Conservation (phyloP, 2,888 invertebrate genomes). For the Sicus ferrugineus region DNA sequence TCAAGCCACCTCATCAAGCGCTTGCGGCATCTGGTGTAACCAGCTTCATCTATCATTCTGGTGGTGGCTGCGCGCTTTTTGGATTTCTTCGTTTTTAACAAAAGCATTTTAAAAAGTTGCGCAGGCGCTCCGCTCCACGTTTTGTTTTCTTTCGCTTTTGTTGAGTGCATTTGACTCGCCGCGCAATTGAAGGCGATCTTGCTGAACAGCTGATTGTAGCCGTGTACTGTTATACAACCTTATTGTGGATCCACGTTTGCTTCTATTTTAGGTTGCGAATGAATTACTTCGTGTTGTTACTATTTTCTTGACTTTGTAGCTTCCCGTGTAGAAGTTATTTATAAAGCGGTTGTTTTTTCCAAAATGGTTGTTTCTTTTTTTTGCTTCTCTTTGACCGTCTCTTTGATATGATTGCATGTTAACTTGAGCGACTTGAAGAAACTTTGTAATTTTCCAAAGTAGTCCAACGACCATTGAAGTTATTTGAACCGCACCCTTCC, state of each 20-base stretch:
- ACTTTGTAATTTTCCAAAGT: slow-evolving; percentile 6
- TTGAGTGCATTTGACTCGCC: slow-evolving; percentile 11
- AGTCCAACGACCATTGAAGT: slow-evolving; percentile 19
- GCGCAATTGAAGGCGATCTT: slow-evolving; percentile 12
- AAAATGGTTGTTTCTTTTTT: not conserved
- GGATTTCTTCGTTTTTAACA: not conserved
- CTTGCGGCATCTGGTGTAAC: no score
- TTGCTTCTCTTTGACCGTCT: not conserved
- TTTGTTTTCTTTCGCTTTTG: not conserved
- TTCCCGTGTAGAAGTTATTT: slow-evolving; percentile 1
- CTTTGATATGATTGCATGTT: not conserved
- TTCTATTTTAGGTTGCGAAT: not conserved
- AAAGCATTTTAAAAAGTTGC: slow-evolving; percentile 19
- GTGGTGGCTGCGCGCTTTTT: not conserved
- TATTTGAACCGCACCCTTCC: not conserved
- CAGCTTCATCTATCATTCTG: not conserved
- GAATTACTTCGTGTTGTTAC: slow-evolving; percentile 6
- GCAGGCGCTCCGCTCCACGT: slow-evolving; percentile 11
- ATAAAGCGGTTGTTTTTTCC: not conserved
- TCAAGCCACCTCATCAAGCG: slow-evolving; percentile 15
- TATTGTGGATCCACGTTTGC: not conserved
- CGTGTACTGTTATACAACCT: not conserved
- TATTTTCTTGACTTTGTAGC: slow-evolving; percentile 8
- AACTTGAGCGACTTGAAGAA: not conserved
- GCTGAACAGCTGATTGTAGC: slow-evolving; percentile 3